Evolutionary conservation across 2,888 invertebrate species (phyloP), one percentile per base, ranked within the genome.

Genomic region (Plutella xylostella): DNA sequence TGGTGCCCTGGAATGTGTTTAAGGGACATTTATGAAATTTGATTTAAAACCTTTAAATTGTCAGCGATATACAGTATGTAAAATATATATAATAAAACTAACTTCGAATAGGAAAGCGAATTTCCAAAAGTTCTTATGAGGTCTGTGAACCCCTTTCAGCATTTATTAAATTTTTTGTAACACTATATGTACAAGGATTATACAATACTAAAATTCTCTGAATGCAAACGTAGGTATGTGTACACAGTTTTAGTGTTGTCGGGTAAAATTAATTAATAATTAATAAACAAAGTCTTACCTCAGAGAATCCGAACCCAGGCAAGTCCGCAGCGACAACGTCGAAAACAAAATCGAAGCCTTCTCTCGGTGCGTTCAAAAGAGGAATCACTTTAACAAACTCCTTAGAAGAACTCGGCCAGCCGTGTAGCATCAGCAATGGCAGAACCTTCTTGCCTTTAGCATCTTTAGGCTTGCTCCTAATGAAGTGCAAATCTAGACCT

Each of bases 351-450:
- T 88, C 79, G 18, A 76, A 77, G 43, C 84, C 86, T 0, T 75
- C 63, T 38, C 69, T 80, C 0, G 86, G 85, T 1, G 73, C 80
- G 0, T 88, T 89, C 40, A 92, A 61, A 42, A 88, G 55, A 0
- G 92, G 92, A 53, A 93, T 89, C 7, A 92, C 78, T 54, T 90
- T 90, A 56, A 89, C 89, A 61, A 93, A 94, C 68, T 96, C 94
- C 43, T 90, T 88, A 0, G 94, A 85, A 0, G 92, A 92, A 45
- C 94, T 94, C 0, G 95, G 96, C 96, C 96, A 95, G 14, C 95
- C 96, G 57, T 95, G 95, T 38, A 92, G 62, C 52, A 96, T 56
- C 1, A 96, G 68, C 33, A 96, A 55, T 0, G 94, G 93, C 18
- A 90, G 49, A 1, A 77, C 65, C 49, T 68, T 61, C 4, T 63